These are phyloP conservation scores for Euborellia annulipes DNA, from an alignment of 1,140 invertebrate species.

Conservation along the genomic window DNA sequence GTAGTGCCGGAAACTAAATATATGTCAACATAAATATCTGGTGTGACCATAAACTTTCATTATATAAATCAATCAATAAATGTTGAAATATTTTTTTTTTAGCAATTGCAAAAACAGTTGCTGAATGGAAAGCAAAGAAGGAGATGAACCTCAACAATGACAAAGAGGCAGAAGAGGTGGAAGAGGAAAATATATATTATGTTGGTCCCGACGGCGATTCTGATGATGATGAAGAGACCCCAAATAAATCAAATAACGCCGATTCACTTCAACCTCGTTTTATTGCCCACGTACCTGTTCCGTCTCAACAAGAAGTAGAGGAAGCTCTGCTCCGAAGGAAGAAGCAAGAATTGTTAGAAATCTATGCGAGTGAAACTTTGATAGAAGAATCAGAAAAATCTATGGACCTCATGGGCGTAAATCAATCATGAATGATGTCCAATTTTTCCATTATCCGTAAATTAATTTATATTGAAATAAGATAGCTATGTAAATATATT, in stretches of 20 bases:
- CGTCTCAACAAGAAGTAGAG: slow-evolving; percentile 77
- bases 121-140: slow-evolving; percentile 30
- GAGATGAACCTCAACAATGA: slow-evolving; percentile 19
- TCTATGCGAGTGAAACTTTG: slow-evolving; percentile 33
- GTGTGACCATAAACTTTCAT: not conserved
- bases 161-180: slow-evolving; percentile 17
- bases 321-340: slow-evolving; percentile 71
- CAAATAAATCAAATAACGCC: slow-evolving; percentile 5
- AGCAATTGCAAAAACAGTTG: slow-evolving; percentile 26
- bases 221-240: slow-evolving; percentile 14
- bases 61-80: not conserved
- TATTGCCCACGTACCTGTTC: slow-evolving; percentile 72
- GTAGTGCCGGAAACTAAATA: too few relatives aligned
- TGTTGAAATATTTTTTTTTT: slow-evolving; percentile 9
- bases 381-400: slow-evolving; percentile 7
- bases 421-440: too few relatives aligned
- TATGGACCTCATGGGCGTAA: slow-evolving; percentile 6
- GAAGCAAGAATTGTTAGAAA: slow-evolving; percentile 75
- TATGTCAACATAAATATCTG: not conserved
- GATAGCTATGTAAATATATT: too few relatives aligned
- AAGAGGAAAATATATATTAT: slow-evolving; percentile 22
- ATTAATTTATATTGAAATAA: too few relatives aligned
- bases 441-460: too few relatives aligned
- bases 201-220: slow-evolving; percentile 18
- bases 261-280: slow-evolving; percentile 32